Percentiles rank a stretch among this genome's conserved stretches.
Conservation (phyloP, 37 sponge, comb jelly and placozoan genomes). For the Halisarca cf. caerulea region DNA sequence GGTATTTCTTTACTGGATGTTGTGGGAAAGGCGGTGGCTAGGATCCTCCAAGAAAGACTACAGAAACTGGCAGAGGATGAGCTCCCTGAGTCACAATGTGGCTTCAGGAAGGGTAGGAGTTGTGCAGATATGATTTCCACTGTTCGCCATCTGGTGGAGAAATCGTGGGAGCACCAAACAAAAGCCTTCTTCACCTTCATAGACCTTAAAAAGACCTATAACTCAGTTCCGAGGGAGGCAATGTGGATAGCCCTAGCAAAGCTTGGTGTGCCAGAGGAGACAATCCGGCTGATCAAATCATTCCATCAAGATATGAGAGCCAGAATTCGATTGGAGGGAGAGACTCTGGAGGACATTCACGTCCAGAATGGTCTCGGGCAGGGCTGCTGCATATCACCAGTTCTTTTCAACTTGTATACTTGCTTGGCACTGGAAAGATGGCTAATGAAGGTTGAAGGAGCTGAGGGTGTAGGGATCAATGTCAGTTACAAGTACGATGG, state of each 20-base stretch:
- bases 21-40: constrained; percentile 21
- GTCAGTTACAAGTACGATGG: neutral
- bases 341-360: neutral
- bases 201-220: constrained; percentile 19
- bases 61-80: constrained; percentile 32
- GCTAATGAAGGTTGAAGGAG: neutral
- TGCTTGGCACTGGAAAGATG: constrained; percentile 20
- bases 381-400: constrained; percentile 16
- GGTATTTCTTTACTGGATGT: constrained; percentile 13
- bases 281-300: constrained; percentile 12
- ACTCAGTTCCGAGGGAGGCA: constrained; percentile 21
- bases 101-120: neutral
- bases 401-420: neutral
- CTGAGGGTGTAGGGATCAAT: neutral
- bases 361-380: constrained; percentile 1
- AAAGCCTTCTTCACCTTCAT: constrained; percentile 11
- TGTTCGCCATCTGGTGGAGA: too few species aligned
- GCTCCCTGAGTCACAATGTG: constrained; percentile 30
- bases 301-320: constrained; percentile 12
- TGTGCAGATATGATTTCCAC: constrained; percentile 3
- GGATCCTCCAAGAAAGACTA: constrained; percentile 14
- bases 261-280: constrained; percentile 25
- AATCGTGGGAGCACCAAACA: constrained; percentile 12
- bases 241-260: constrained; percentile 26
- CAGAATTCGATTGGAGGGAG: neutral